phyloP scores from a whole-genome alignment of 2,113 vertebrate species.

The Phalacrocorax pelagicus region DNA sequence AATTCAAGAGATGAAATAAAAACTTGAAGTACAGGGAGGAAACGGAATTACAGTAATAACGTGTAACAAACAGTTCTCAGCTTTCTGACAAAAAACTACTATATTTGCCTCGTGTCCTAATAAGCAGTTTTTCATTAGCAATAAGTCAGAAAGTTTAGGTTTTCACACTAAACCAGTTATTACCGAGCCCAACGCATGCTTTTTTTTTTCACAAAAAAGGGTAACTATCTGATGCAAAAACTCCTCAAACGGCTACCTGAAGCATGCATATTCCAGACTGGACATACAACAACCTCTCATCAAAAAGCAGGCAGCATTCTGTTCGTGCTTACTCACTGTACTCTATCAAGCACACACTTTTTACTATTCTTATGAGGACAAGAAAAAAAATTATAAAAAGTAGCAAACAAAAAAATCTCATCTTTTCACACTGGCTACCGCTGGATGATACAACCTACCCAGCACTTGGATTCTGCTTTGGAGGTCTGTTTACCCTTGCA shows the following conservation, averaged over 20 bases:
- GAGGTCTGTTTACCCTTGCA: background rate
- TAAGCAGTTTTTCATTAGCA: background rate
- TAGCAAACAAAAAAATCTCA: background rate
- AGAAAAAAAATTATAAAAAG: background rate
- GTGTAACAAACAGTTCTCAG: background rate
- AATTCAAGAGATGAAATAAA: background rate
- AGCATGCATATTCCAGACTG: background rate
- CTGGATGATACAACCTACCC: background rate
- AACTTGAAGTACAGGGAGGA: background rate
- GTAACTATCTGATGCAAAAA: background rate
- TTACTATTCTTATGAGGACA: background rate
- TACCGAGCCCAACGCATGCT: rapidly evolving
- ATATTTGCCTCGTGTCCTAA: background rate
- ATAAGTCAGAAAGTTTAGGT: background rate
- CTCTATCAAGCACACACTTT: rapidly evolving
- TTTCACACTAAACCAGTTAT: background rate
- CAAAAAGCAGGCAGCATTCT: background rate
- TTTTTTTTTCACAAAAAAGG: background rate
- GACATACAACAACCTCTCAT: background rate
- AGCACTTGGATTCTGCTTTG: background rate
- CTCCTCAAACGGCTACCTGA: background rate
- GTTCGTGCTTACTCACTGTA: background rate
- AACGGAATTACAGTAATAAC: background rate
- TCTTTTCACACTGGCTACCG: background rate
- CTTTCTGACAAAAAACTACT: background rate